Conservation (phyloP, 1,140 invertebrate species). For the Hetaerina americana region DNA sequence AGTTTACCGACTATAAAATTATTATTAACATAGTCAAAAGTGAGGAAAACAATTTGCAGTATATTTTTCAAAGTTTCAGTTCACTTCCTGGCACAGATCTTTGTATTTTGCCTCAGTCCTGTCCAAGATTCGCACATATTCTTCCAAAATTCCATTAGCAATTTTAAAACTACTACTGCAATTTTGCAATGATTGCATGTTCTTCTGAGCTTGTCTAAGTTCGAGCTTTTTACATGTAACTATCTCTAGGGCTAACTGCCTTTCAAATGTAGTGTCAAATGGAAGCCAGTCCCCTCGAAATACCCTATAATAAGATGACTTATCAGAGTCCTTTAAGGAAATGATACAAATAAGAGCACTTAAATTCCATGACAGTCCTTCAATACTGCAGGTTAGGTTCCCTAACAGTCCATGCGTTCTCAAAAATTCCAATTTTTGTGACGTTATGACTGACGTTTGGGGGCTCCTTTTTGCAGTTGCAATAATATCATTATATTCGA, state of each 20-base stretch:
- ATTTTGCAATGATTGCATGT: slow-evolving; percentile 19
- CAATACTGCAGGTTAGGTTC: slow-evolving; percentile 36
- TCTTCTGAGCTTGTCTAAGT: slow-evolving; percentile 16
- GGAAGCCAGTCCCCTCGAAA: neutral
- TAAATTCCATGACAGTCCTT: slow-evolving; percentile 40
- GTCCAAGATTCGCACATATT: too few species aligned
- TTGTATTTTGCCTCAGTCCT: too few species aligned
- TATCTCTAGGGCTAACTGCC: slow-evolving; percentile 13
- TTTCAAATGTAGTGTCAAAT: neutral
- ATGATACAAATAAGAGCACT: slow-evolving; percentile 26
- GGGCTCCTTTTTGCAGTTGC: too few species aligned
- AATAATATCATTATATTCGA: slow-evolving; percentile 31
- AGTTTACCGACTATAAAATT: too few species aligned
- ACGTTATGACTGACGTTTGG: too few species aligned
- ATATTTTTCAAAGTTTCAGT: too few species aligned
- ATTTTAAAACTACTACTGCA: slow-evolving; percentile 23
- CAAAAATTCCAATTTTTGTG: neutral
- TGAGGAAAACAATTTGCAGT: too few species aligned
- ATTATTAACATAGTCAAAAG: too few species aligned
- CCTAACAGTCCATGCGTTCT: slow-evolving; percentile 25
- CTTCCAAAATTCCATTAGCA: slow-evolving; percentile 23
- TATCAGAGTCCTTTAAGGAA: neutral
- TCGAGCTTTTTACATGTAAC: slow-evolving; percentile 21
- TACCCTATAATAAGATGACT: neutral
- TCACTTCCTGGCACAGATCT: too few species aligned